Percentiles rank a stretch among this genome's conserved stretches.
Evolutionary conservation across 2,113 vertebrate genomes (phyloP).

Genomic region (Urocolius indicus): DNA sequence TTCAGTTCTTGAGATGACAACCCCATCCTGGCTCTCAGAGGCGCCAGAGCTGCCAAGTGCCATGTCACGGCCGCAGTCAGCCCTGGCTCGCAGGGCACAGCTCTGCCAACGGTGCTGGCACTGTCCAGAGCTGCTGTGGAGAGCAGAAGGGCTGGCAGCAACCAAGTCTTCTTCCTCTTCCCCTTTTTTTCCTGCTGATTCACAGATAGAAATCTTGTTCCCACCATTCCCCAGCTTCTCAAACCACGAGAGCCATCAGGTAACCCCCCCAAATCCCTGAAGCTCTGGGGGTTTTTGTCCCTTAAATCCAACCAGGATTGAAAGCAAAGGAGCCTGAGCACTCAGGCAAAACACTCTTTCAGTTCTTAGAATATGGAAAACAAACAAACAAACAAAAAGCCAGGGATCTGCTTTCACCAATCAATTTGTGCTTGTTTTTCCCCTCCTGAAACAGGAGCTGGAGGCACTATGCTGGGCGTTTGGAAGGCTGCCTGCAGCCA

Average conservation of each 20-base stretch:
- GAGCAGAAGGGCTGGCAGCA: background rate
- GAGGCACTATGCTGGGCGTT: fast-evolving
- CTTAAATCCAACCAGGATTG: background rate
- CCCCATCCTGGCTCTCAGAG: background rate
- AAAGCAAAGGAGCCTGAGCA: background rate
- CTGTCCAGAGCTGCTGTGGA: background rate
- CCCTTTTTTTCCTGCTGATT: background rate
- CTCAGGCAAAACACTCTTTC: background rate
- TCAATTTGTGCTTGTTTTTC: background rate
- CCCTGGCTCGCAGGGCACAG: fast-evolving
- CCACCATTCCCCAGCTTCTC: background rate
- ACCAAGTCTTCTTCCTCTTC: background rate
- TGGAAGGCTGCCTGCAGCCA: conserved; percentile 40
- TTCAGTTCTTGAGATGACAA: background rate
- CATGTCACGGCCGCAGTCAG: background rate
- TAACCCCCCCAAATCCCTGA: background rate
- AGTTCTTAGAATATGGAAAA: background rate
- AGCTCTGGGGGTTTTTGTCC: background rate
- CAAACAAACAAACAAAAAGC: background rate
- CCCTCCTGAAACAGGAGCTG: background rate
- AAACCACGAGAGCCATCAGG: background rate
- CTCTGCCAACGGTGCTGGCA: fast-evolving
- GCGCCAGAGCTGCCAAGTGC: background rate
- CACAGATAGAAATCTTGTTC: background rate
- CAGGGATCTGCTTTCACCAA: background rate